Base-by-base conservation (phyloP, 53 echinoderm and acorn worm species). In the Actinopyga echinites region DNA sequence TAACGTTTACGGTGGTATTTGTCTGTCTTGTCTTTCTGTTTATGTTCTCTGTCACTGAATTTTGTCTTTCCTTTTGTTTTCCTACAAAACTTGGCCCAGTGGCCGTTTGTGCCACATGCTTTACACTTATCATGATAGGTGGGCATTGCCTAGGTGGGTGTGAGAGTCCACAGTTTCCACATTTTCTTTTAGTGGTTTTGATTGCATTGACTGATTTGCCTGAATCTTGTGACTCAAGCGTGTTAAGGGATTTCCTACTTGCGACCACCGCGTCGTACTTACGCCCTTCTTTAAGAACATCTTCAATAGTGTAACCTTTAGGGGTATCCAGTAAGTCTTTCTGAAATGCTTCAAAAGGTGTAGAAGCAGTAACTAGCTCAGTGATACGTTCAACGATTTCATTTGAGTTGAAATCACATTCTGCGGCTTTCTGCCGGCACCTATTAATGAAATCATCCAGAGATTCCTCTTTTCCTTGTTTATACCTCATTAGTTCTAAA, bases 381-480 rank as follows among this genome's bases (percentile, higher is more conserved):
- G 84, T 66, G 21, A 91, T 67, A 3, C 85, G 56, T 20, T 88
- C 92, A 10, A 60, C 8, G 30, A 87, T 31, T 34, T 91, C 92
- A 10, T 23, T 43, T 15, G 35, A 10, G 6, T 22, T 61, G 64
- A 91, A 91, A 56, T 91, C 88, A 55, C 83, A 82, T 3, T 88
- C 52, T 13, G 52, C 21, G 17, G 85, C 83, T 49, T 91, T 91
- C 28, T 82, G 71, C 3, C 88, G 45, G 38, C 85, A 91, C 21
- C 88, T 44, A n/a, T 80, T 91, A 21, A 91, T 65, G 25, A 88
- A 88, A 31, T 88, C 82, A 64, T 91, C 91, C 13, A 92, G 15
- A 9, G 38, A 66, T 38, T 92, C 87, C 12, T 74, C 29, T 25
- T 22, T 23, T 1, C 38, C 49, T 71, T 91, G 86, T 49, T 75